Percentiles rank a stretch among this genome's conserved stretches.
These are phyloP conservation scores for Trissonchulus sp. DNA, from an alignment of 2,888 invertebrate species.

Conservation along the genomic window DNA sequence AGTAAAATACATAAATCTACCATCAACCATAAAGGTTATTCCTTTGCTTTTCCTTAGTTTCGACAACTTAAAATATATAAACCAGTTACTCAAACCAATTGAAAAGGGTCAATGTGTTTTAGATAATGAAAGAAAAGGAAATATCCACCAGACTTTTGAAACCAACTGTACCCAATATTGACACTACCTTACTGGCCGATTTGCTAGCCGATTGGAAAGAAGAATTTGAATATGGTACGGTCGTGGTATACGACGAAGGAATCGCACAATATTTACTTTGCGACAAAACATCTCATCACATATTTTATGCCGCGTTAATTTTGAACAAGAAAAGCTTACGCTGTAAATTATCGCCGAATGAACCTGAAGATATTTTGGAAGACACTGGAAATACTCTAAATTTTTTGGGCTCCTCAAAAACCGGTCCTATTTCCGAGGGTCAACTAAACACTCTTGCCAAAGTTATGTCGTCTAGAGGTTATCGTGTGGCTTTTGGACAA, in stretches of 20 bases:
- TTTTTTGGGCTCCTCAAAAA: background rate
- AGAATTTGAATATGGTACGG: slow-evolving; percentile 42
- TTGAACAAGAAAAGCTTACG: slow-evolving; percentile 24
- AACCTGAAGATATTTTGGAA: slow-evolving; percentile 16
- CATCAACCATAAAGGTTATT: too few species aligned
- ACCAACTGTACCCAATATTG: slow-evolving; percentile 42
- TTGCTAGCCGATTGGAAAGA: slow-evolving; percentile 40
- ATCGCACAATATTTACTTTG: slow-evolving; percentile 46
- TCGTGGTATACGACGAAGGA: slow-evolving; percentile 30
- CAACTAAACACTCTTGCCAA: too few species aligned
- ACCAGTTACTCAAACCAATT: too few species aligned
- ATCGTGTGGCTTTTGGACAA: too few species aligned
- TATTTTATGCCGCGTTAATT: slow-evolving; percentile 40
- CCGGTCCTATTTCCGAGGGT: too few species aligned
- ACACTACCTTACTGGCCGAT: slow-evolving; percentile 38
- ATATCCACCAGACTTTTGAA: slow-evolving; percentile 46
- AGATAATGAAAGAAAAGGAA: slow-evolving; percentile 45
- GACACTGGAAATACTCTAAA: background rate
- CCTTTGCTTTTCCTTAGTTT: too few species aligned
- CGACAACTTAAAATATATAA: too few species aligned
- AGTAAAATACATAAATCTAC: too few species aligned
- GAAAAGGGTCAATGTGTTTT: too few species aligned
- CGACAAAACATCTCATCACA: slow-evolving; percentile 44
- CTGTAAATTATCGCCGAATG: slow-evolving; percentile 24
- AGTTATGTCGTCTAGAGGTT: background rate